phyloP scores from a whole-genome alignment of 2,888 invertebrate species.

The Scaptomyza flava region DNA sequence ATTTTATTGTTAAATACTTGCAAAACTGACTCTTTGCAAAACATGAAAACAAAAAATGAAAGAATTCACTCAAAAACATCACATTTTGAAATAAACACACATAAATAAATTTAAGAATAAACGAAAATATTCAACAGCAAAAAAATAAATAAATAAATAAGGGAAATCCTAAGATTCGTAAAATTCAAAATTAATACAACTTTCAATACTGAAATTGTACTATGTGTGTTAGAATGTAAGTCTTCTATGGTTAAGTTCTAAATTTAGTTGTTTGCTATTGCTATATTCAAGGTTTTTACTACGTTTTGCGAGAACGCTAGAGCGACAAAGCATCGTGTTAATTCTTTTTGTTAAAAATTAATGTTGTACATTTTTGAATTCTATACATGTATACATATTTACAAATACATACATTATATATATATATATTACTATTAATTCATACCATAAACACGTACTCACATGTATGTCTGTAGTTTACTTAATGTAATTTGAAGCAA shows the following conservation, averaged over 20 bases:
- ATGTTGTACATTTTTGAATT: constrained; percentile 81
- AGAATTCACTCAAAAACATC: constrained; percentile 69
- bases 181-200: constrained; percentile 3
- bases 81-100: constrained; percentile 30
- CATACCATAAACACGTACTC: constrained; percentile 61
- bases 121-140: constrained; percentile 2
- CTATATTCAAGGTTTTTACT: constrained; percentile 77
- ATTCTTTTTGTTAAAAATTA: constrained; percentile 74
- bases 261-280: constrained; percentile 74
- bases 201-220: constrained; percentile 60
- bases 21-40: constrained; percentile 37
- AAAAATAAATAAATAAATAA: background rate
- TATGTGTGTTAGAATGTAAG: constrained; percentile 72
- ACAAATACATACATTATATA: constrained; percentile 37
- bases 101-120: constrained; percentile 28
- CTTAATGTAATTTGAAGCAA: constrained; percentile 68
- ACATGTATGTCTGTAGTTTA: constrained; percentile 73
- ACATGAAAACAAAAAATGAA: constrained; percentile 7
- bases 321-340: constrained; percentile 33
- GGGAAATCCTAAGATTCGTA: constrained; percentile 18
- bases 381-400: constrained; percentile 57
- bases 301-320: constrained; percentile 36
- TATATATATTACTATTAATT: constrained; percentile 53
- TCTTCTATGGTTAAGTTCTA: constrained; percentile 68
- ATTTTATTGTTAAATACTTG: constrained; percentile 39